These are phyloP conservation scores for Antechinus flavipes DNA, from an alignment of 2,113 vertebrate species.

Conservation along the genomic window DNA sequence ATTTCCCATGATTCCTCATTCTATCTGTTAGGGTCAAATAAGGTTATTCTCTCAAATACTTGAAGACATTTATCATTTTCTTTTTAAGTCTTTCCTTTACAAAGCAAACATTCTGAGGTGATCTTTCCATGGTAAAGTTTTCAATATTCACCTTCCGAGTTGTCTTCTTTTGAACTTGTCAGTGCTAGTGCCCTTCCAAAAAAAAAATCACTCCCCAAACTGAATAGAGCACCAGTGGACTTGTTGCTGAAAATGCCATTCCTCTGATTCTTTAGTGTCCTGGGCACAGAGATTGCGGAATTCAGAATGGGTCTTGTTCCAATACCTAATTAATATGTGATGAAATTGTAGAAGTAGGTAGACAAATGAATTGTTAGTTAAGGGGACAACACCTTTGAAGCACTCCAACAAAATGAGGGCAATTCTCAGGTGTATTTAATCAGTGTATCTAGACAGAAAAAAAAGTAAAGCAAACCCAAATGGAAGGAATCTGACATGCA, in stretches of 20 bases:
- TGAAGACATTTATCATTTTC: background rate
- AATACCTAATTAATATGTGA: background rate
- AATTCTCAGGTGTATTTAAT: constrained; percentile 13
- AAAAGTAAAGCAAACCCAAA: background rate
- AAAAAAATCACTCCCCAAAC: background rate
- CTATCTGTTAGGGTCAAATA: background rate
- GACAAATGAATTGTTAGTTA: background rate
- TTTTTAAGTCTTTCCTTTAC: background rate
- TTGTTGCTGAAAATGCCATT: accelerated
- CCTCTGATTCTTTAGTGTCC: background rate
- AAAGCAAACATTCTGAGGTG: background rate
- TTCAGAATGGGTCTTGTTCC: background rate
- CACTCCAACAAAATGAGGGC: background rate
- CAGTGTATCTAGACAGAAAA: background rate
- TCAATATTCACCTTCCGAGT: background rate
- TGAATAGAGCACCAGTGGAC: background rate
- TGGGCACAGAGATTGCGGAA: background rate
- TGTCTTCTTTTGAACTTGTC: background rate
- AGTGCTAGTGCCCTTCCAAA: background rate
- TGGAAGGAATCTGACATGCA: background rate
- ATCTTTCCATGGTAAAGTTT: background rate
- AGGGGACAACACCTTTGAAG: background rate
- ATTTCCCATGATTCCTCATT: background rate
- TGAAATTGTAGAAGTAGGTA: background rate
- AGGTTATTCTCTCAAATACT: background rate